These are phyloP conservation scores for Mesitornis unicolor DNA, from an alignment of 2,113 vertebrate species.

Conservation along the genomic window DNA sequence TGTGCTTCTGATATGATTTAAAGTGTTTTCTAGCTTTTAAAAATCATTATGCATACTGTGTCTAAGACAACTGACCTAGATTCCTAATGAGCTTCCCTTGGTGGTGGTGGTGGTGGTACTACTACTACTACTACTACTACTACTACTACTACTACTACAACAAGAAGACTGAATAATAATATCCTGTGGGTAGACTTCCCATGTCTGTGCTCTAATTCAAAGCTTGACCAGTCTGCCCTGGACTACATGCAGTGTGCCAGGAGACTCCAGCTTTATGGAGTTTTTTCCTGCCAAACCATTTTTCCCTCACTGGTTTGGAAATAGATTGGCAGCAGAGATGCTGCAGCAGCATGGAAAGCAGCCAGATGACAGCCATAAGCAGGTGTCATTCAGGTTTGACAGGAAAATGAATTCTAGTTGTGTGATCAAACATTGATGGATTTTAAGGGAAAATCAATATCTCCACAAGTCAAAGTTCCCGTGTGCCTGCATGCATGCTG, in stretches of 20 bases:
- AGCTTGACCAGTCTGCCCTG: not conserved
- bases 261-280: not conserved
- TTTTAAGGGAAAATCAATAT: not conserved
- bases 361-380: not conserved
- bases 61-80: not conserved
- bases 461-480: not conserved
- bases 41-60: slow-evolving; percentile 1
- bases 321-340: not conserved
- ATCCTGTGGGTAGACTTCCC: not conserved
- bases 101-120: too few relatives aligned
- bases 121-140: not conserved
- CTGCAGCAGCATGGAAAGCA: not conserved
- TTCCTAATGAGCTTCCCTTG: slow-evolving; percentile 22
- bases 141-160: not conserved
- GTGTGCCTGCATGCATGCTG: not conserved
- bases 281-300: not conserved
- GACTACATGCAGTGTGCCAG: not conserved
- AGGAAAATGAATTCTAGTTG: not conserved
- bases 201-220: not conserved
- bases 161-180: not conserved
- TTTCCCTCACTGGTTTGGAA: not conserved
- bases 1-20: not conserved
- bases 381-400: not conserved
- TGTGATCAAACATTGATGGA: not conserved
- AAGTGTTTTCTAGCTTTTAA: not conserved